Percentiles rank a stretch among this genome's conserved stretches.
phyloP scores from a whole-genome alignment of 2,113 vertebrate species.

The Puffinus mauretanicus region DNA sequence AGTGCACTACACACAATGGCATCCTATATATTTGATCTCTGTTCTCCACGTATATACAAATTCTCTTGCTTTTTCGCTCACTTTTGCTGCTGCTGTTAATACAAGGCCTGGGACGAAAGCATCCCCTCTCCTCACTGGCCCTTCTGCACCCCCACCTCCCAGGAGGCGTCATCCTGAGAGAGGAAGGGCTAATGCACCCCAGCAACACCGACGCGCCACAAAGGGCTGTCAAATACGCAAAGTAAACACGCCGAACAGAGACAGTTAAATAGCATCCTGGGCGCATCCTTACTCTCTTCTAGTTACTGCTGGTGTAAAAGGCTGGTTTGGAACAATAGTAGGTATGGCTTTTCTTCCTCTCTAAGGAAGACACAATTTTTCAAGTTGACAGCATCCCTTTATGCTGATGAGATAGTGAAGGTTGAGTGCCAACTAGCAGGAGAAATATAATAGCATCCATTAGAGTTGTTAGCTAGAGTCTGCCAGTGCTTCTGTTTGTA shows the following conservation, averaged over 20 bases:
- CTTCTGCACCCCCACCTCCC: neutral
- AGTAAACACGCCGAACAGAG: neutral
- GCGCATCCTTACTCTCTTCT: neutral
- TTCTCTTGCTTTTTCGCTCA: neutral
- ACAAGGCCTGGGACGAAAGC: neutral
- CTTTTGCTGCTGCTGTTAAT: neutral
- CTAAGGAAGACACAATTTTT: slow-evolving; percentile 9
- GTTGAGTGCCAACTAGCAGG: slow-evolving; percentile 26
- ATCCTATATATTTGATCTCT: neutral
- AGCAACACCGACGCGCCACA: neutral
- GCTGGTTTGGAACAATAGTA: neutral
- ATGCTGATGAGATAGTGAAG: slow-evolving; percentile 41
- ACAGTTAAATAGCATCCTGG: neutral
- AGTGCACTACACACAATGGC: neutral
- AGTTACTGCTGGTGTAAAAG: neutral
- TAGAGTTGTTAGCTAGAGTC: slow-evolving; percentile 44
- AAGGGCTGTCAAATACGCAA: neutral
- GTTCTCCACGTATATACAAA: neutral
- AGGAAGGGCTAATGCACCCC: neutral
- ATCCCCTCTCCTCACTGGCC: neutral
- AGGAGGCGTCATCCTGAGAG: neutral
- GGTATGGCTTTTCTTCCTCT: neutral
- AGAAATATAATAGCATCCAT: slow-evolving; percentile 55
- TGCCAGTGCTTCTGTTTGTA: slow-evolving; percentile 30
- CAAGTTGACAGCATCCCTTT: slow-evolving; percentile 54